phyloP scores from a whole-genome alignment of 1,140 invertebrate genomes.

The Macrotrachela quadricornifera region DNA sequence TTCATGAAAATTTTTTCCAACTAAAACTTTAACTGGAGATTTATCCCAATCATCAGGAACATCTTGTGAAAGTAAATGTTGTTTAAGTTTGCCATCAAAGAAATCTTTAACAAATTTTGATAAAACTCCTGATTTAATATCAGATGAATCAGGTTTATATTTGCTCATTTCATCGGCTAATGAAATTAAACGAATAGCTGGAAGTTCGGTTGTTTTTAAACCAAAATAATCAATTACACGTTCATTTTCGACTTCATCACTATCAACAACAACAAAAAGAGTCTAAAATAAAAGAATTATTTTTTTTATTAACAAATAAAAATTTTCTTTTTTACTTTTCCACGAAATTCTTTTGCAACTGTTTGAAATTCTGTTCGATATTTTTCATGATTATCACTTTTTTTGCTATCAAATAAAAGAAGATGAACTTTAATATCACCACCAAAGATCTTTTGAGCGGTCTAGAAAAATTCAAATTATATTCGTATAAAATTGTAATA shows the following conservation, averaged over 20 bases:
- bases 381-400: slow-evolving; percentile 48
- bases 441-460: slow-evolving; percentile 87
- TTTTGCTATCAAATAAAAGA: slow-evolving; percentile 73
- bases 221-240: slow-evolving; percentile 98
- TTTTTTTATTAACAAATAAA: neutral
- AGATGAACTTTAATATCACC: slow-evolving; percentile 89
- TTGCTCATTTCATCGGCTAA: slow-evolving; percentile 94
- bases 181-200: slow-evolving; percentile 71
- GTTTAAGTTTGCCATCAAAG: slow-evolving; percentile 69
- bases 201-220: slow-evolving; percentile 71
- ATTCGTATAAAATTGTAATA: too few species aligned
- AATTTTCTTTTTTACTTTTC: slow-evolving; percentile 40
- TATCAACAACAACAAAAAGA: slow-evolving; percentile 81
- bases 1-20: slow-evolving; percentile 82
- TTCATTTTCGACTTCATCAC: slow-evolving; percentile 78
- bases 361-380: slow-evolving; percentile 38
- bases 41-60: slow-evolving; percentile 92
- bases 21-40: slow-evolving; percentile 73
- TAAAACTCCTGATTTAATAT: slow-evolving; percentile 53
- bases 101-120: slow-evolving; percentile 63
- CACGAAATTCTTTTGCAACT: slow-evolving; percentile 66
- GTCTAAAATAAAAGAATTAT: slow-evolving; percentile 31
- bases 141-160: slow-evolving; percentile 65
- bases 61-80: slow-evolving; percentile 71
- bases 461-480: slow-evolving; percentile 26